Evolutionary conservation across 2,797 vertebrate species (phyloP).

Genomic region (Myoxocephalus aenaeus): DNA sequence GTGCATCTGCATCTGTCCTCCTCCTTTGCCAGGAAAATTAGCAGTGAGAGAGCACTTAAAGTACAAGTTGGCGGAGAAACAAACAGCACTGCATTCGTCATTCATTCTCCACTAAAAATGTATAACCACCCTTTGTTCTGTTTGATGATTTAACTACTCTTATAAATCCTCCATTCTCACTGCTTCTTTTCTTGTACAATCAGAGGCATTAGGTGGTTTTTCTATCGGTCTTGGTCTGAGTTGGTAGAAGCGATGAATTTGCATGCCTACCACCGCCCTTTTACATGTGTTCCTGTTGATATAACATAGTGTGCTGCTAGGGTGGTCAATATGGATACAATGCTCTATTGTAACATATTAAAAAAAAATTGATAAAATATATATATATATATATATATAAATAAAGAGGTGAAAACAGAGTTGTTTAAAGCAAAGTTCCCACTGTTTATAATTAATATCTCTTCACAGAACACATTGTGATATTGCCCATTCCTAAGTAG

Average conservation of each 20-base stretch:
- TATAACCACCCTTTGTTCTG: neutral
- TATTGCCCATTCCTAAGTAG: neutral
- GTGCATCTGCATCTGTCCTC: neutral
- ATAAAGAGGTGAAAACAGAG: neutral
- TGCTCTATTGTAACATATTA: neutral
- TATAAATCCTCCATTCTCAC: conserved; percentile 13
- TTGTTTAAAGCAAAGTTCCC: neutral
- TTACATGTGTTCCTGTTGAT: neutral
- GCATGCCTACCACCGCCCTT: neutral
- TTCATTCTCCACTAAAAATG: conserved; percentile 4
- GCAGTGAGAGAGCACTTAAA: neutral
- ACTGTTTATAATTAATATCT: neutral
- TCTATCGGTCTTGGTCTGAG: neutral
- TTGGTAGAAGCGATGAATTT: conserved; percentile 12
- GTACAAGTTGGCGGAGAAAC: neutral
- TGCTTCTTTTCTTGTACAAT: conserved; percentile 27
- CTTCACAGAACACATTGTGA: neutral
- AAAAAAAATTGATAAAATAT: no score
- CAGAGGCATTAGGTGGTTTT: conserved; percentile 14
- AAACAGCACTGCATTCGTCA: neutral
- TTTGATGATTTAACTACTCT: conserved; percentile 31
- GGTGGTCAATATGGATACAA: neutral
- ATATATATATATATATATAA: no score
- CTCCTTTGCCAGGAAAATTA: conserved; percentile 2
- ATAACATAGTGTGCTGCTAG: neutral